Evolutionary conservation across 2,113 vertebrate genomes (phyloP).

Genomic region (Otis tarda): DNA sequence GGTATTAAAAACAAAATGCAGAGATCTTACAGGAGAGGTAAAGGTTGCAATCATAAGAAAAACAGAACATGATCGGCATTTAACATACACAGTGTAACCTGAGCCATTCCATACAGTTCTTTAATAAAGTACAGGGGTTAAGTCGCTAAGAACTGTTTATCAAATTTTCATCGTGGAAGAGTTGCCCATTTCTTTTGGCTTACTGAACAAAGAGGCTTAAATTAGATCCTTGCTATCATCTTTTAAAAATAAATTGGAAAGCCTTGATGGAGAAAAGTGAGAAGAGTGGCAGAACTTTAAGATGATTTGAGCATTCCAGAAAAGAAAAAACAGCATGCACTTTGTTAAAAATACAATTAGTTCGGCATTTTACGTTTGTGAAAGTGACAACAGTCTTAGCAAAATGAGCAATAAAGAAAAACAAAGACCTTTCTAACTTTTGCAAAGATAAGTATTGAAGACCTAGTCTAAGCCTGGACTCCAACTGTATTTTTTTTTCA

Average conservation of each 20-base stretch:
- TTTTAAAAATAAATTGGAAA: slow-evolving; percentile 25
- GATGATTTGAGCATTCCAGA: neutral
- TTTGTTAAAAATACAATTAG: neutral
- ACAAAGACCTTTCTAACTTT: neutral
- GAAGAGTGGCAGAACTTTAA: neutral
- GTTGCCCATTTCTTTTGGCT: neutral
- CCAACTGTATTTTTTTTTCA: neutral
- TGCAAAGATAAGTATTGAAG: neutral
- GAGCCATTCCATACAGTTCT: neutral
- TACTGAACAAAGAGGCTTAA: slow-evolving; percentile 42
- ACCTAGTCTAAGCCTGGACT: neutral
- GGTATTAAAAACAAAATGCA: neutral
- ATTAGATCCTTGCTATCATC: slow-evolving; percentile 11
- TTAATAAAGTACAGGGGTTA: neutral
- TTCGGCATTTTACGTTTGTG: slow-evolving; percentile 17
- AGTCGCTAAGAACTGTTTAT: neutral
- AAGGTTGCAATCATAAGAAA: neutral
- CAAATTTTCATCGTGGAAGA: neutral
- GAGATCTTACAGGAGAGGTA: neutral
- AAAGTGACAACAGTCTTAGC: neutral
- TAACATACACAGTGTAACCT: neutral
- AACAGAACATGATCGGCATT: neutral
- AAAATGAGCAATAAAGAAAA: neutral
- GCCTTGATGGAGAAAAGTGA: neutral
- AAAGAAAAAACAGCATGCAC: neutral